These are phyloP conservation scores for Erebia aethiops DNA, from an alignment of 2,888 invertebrate species.

Conservation along the genomic window DNA sequence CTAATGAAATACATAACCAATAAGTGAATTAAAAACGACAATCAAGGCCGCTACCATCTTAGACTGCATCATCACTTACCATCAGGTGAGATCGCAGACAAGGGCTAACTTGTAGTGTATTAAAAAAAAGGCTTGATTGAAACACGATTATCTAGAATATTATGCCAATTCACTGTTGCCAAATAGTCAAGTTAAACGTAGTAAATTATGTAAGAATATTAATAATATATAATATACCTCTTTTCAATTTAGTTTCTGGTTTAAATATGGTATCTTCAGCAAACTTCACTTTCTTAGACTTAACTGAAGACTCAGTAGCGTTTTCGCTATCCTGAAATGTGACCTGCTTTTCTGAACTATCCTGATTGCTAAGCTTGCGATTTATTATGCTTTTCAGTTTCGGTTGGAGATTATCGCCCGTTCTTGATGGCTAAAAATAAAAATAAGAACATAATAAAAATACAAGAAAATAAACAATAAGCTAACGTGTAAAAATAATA, in stretches of 20 bases:
- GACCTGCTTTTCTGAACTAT: conserved; percentile 71
- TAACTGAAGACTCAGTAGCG: conserved; percentile 56
- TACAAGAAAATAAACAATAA: not conserved
- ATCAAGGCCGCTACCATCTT: too few species aligned
- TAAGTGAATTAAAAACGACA: too few species aligned
- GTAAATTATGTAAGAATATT: too few species aligned
- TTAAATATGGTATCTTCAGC: conserved; percentile 73
- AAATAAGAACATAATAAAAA: not conserved
- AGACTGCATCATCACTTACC: too few species aligned
- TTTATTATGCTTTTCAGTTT: conserved; percentile 74
- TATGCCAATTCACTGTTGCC: too few species aligned
- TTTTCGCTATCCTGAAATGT: conserved; percentile 64
- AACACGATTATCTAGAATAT: too few species aligned
- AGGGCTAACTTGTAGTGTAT: too few species aligned
- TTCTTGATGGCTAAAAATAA: conserved; percentile 61
- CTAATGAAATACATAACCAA: too few species aligned
- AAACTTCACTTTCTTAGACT: conserved; percentile 70
- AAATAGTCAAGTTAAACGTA: too few species aligned
- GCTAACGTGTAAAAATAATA: too few species aligned
- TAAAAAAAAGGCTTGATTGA: too few species aligned
- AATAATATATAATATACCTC: conserved; percentile 55
- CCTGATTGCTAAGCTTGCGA: conserved; percentile 66
- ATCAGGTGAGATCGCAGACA: too few species aligned
- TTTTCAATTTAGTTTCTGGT: conserved; percentile 55
- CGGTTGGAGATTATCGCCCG: conserved; percentile 54